phyloP scores from a whole-genome alignment of 1,140 invertebrate genomes.

The Holotrichia oblita region DNA sequence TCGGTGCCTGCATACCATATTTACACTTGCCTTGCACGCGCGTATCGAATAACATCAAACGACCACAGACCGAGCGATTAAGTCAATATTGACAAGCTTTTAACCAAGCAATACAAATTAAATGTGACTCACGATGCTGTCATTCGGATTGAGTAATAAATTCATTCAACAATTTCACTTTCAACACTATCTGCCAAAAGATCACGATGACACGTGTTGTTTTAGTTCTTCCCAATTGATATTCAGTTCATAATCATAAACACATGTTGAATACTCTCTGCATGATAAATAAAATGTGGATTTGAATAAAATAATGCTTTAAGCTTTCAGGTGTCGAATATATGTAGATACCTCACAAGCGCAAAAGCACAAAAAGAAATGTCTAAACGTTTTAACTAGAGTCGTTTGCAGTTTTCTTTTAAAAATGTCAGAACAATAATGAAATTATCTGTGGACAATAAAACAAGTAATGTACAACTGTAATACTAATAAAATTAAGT shows the following conservation, averaged over 20 bases:
- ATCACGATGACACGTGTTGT: background rate
- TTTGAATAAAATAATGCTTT: too few relatives aligned
- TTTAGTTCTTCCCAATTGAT: background rate
- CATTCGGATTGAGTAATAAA: background rate
- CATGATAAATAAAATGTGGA: too few relatives aligned
- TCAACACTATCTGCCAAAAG: background rate
- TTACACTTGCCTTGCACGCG: too few relatives aligned
- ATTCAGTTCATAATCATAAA: background rate
- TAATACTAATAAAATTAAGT: background rate
- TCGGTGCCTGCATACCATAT: too few relatives aligned
- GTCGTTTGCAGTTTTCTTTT: background rate
- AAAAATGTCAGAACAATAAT: background rate
- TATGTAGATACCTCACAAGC: too few relatives aligned
- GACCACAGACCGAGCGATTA: background rate
- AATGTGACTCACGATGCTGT: background rate
- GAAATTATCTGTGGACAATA: background rate
- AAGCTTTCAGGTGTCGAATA: background rate
- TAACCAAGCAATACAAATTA: background rate
- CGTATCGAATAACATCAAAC: too few relatives aligned
- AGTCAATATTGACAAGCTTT: background rate
- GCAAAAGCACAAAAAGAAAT: too few relatives aligned
- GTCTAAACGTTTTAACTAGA: too few relatives aligned
- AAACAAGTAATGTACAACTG: background rate
- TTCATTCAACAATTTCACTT: background rate
- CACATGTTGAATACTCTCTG: background rate